Base-by-base conservation (phyloP, 2,797 vertebrate genomes). In the Erithacus rubecula region DNA sequence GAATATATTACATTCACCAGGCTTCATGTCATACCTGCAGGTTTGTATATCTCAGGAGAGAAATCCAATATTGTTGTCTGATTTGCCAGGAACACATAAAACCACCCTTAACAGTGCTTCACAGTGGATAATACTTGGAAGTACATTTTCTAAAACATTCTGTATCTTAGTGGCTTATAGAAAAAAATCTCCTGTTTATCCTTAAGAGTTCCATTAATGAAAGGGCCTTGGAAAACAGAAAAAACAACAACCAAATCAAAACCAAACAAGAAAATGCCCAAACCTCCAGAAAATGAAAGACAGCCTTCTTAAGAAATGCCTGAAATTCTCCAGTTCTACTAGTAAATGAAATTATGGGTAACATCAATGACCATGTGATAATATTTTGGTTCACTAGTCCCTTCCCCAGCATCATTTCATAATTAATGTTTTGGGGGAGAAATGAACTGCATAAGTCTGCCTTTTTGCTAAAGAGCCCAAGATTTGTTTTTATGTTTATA, bases 11-110 rank as follows among this genome's bases (percentile, higher is more conserved):
- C 47, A 27, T 72, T 65, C 70, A 67, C n/a, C 55, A 63, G 55
- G 34, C 75, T 87, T 83, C 27, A 34, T 67, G 47, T 82, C 74
- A 53, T n/a, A 56, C 70, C 68, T 86, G 62, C 1, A 1, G 17
- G 83, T 93, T 90, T 93, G 65, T 82, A 24, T 71, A 34, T 92
- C 89, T 78, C 83, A 47, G 26, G 86, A 79, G 80, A 51, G 81
- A 93, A 83, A 79, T 93, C 39, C 43, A n/a, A 52, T 81, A 32
- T 43, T 62, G 55, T 86, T 87, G 71, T 14, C 72, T 58, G 79
- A 81, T 93, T 82, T 36, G 58, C 62, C 51, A 56, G 70, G 59
- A 93, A 58, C 30, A 81, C 37, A 75, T 71, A 81, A 95, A 88
- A 75, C 3, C 29, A 91, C 44, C 46, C 75, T 56, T 81, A 81